These are phyloP conservation scores for Equus przewalskii DNA, from an alignment of 2,113 vertebrate species.

Conservation along the genomic window DNA sequence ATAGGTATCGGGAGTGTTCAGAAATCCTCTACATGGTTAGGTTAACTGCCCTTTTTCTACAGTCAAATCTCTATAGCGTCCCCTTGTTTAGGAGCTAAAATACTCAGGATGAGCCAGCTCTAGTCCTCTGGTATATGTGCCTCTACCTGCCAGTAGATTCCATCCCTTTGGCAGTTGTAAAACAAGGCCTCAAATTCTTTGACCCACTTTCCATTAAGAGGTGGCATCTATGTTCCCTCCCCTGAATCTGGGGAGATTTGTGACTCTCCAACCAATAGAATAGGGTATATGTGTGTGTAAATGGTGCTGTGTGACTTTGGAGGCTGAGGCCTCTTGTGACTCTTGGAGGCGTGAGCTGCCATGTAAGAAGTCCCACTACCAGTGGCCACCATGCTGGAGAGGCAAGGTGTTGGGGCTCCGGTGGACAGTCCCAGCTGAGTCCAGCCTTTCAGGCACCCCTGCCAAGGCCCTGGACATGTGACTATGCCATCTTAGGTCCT, in stretches of 20 bases:
- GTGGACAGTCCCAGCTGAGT: background rate
- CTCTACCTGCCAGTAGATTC: background rate
- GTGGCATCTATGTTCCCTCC: background rate
- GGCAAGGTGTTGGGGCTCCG: no score
- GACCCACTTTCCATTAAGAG: background rate
- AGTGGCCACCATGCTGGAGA: background rate
- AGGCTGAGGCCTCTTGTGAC: background rate
- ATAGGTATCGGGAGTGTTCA: background rate
- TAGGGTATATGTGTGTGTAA: background rate
- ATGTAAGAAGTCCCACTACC: background rate
- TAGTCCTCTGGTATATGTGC: no score
- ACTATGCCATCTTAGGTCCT: background rate
- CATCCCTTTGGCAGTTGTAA: background rate
- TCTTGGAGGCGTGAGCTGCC: background rate
- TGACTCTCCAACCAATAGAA: background rate
- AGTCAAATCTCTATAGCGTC: background rate
- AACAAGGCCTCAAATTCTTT: background rate
- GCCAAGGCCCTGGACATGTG: rapidly evolving
- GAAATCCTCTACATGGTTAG: background rate
- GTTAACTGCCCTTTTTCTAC: background rate
- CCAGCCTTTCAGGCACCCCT: background rate
- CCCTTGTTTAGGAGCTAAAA: background rate
- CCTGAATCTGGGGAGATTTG: background rate
- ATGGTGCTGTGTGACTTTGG: background rate
- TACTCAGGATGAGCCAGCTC: background rate